These are phyloP conservation scores for Macrobrachium rosenbergii DNA, from an alignment of 1,140 invertebrate genomes.

Conservation along the genomic window DNA sequence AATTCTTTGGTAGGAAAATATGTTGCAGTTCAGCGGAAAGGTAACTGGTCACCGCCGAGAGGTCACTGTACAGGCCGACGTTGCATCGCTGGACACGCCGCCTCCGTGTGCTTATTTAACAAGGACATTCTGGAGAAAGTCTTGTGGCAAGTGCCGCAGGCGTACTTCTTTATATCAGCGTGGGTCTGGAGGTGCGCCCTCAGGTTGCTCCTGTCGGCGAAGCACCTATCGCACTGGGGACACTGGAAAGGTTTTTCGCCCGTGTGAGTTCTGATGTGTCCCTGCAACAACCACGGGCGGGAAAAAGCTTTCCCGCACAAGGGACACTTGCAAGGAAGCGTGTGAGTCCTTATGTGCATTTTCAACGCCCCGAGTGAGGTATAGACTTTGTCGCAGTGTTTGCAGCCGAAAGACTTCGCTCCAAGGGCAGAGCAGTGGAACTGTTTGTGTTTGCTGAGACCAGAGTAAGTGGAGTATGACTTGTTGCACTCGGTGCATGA, in stretches of 20 bases:
- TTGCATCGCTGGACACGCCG: constrained; percentile 47
- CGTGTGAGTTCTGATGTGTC: constrained; percentile 61
- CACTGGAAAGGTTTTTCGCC: constrained; percentile 61
- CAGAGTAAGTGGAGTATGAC: constrained; percentile 56
- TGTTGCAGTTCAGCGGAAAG: not conserved
- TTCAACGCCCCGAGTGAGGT: constrained; percentile 56
- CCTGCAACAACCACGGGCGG: constrained; percentile 56
- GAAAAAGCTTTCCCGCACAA: constrained; percentile 58
- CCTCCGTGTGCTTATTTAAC: constrained; percentile 57
- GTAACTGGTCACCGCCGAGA: not conserved
- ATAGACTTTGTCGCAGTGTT: constrained; percentile 58
- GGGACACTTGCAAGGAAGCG: constrained; percentile 57
- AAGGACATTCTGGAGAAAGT: constrained; percentile 59
- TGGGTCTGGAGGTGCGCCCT: constrained; percentile 60
- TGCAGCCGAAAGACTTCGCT: constrained; percentile 52
- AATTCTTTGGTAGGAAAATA: not conserved
- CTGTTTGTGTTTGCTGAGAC: constrained; percentile 59
- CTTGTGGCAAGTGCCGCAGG: constrained; percentile 55
- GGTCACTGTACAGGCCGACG: not conserved
- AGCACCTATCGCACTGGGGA: constrained; percentile 57
- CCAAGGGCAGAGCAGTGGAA: constrained; percentile 54
- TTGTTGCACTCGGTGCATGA: constrained; percentile 43
- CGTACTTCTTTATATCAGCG: constrained; percentile 59
- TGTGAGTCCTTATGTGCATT: constrained; percentile 60
- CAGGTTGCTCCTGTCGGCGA: constrained; percentile 60